Conservation (phyloP, 2,888 invertebrate genomes). For the Brachypalpus laphriformis region DNA sequence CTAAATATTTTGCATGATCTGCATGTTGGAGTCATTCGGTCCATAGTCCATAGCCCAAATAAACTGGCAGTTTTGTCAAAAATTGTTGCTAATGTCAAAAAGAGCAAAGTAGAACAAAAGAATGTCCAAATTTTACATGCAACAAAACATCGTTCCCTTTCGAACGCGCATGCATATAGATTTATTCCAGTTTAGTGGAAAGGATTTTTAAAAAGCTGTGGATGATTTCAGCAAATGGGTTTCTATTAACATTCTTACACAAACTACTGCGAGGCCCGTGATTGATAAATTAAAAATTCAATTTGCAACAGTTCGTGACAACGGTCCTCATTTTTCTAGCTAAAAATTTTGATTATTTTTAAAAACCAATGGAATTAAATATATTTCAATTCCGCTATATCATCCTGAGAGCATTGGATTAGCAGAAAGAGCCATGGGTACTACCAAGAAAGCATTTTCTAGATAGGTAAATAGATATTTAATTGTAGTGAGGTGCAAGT, state of each 20-base stretch:
- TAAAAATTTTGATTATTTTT: slow-evolving; percentile 49
- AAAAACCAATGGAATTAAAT: slow-evolving; percentile 42
- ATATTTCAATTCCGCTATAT: slow-evolving; percentile 49
- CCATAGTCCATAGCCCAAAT: too few species aligned
- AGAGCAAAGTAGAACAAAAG: too few species aligned
- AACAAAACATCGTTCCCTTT: too few species aligned
- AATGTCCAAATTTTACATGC: too few species aligned
- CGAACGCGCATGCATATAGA: too few species aligned
- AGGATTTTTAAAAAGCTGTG: slow-evolving; percentile 24
- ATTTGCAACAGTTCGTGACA: slow-evolving; percentile 46
- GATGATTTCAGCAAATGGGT: slow-evolving; percentile 60
- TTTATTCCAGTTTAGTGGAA: slow-evolving; percentile 28
- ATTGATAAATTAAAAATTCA: slow-evolving; percentile 50
- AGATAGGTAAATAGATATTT: too few species aligned
- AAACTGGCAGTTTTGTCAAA: too few species aligned
- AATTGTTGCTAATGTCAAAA: slow-evolving; percentile 12
- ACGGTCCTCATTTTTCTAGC: slow-evolving; percentile 54
- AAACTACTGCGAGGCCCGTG: slow-evolving; percentile 14
- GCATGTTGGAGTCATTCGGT: slow-evolving; percentile 41
- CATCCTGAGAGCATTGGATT: slow-evolving; percentile 54
- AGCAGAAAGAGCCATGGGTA: slow-evolving; percentile 47
- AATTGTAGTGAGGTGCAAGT: too few species aligned
- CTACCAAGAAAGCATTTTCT: slow-evolving; percentile 13
- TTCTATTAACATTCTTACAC: slow-evolving; percentile 32
- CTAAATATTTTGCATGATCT: too few species aligned